Evolutionary conservation across 2,113 vertebrate species (phyloP), one percentile per base, ranked within the genome.

Genomic region (mouse (Mus musculus)): DNA sequence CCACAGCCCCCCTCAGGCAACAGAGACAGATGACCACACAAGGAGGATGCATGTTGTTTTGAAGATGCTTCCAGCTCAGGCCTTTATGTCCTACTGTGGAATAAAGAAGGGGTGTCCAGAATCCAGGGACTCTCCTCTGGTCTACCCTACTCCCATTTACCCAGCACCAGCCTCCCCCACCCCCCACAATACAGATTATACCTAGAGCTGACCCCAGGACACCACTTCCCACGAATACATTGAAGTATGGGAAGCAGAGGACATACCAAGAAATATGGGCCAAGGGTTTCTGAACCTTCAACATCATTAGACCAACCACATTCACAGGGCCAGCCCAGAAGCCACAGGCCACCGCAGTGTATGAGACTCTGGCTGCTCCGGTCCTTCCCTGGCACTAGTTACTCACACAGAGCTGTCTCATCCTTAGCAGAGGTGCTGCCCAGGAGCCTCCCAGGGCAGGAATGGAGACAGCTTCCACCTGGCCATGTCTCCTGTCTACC

Each of bases 301-400:
- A 10, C 16, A 0, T 17, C 26, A 9, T 26, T 39, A 13, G 52
- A 14, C 5, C 3, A 65, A 42, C 20, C 4, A 30, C 42, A 42
- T 33, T 14, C 17, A 11, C 33, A 80, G 36, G 65, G 56, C 49
- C 65, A 19, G 30, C 0, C 0, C 77, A 10, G 30, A 0, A 6
- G 9, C 3, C 0, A 4, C 0, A 2, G 20, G 3, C 69, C 71
- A 46, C 17, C 24, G 20, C 30, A 24, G 10, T 0, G 0, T 2
- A 2, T 22, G 17, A 33, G n/a, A 63, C 22, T 63, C 49, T 54
- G 67, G 36, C 36, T 0, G 0, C 67, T 33, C 42, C 0, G 2
- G 0, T 7, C 65, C 75, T 36, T 71, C 4, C 3, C 24, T 9
- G 11, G 5, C 42, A 46, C 39, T 77, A 4, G 17, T 16, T 3